phyloP scores from a whole-genome alignment of 2,888 invertebrate genomes.

The Eurytoma californica region DNA sequence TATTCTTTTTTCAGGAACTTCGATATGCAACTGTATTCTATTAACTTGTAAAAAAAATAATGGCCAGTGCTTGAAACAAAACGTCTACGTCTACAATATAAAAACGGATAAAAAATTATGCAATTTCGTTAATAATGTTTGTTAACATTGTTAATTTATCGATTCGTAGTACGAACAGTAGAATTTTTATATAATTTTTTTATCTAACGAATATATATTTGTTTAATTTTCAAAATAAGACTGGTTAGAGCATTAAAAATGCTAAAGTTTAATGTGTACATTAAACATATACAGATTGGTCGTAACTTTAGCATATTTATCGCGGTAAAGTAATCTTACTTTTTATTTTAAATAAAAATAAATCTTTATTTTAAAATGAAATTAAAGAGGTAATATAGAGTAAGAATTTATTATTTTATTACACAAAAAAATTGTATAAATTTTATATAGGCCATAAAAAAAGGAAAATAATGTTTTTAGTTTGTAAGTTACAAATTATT shows the following conservation, averaged over 20 bases:
- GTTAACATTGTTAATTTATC: constrained; percentile 23
- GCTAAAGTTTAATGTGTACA: constrained; percentile 42
- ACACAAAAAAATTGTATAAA: constrained; percentile 43
- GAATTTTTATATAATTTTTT: constrained; percentile 35
- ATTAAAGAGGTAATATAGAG: constrained; percentile 22
- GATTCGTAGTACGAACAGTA: constrained; percentile 16
- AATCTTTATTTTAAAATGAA: constrained; percentile 21
- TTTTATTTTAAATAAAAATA: constrained; percentile 17
- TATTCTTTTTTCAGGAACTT: constrained; percentile 55
- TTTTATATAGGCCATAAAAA: constrained; percentile 40
- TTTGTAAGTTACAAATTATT: constrained; percentile 28
- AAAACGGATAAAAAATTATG: constrained; percentile 8
- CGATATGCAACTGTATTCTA: constrained; percentile 56
- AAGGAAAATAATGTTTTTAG: constrained; percentile 24
- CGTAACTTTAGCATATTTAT: constrained; percentile 42
- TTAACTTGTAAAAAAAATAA: constrained; percentile 64
- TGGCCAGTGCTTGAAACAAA: constrained; percentile 63
- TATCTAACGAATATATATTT: constrained; percentile 28
- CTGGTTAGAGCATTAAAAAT: constrained; percentile 44
- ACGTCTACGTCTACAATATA: constrained; percentile 30
- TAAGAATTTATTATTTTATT: constrained; percentile 18
- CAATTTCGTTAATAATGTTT: constrained; percentile 4
- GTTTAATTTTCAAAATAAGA: constrained; percentile 48
- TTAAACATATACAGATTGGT: constrained; percentile 45
- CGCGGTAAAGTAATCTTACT: constrained; percentile 25